A percentile compares a stretch with the other conserved stretches of the same genome.
Evolutionary conservation across 2,888 invertebrate genomes (phyloP).

Genomic region (Melieria crassipennis): DNA sequence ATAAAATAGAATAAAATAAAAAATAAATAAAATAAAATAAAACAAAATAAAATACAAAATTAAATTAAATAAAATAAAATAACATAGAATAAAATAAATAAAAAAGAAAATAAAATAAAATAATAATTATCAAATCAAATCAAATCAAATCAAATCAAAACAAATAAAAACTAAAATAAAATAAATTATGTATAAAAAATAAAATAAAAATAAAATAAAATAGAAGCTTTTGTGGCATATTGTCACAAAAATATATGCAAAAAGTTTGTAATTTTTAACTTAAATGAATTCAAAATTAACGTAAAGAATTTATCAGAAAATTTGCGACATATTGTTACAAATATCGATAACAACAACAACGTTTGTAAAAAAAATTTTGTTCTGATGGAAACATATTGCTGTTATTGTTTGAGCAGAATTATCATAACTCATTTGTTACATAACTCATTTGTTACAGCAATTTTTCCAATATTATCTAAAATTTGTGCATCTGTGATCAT

Average conservation of each 20-base stretch:
- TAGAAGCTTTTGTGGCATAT: background rate
- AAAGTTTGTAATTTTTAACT: conserved; percentile 18
- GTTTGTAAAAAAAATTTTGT: background rate
- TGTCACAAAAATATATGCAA: conserved; percentile 1
- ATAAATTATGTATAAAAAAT: background rate
- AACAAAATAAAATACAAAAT: too few species aligned
- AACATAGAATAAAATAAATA: too few species aligned
- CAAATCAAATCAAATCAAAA: too few species aligned
- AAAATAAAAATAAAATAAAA: background rate
- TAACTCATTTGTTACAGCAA: too few species aligned
- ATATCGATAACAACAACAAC: background rate
- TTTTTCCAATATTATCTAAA: too few species aligned
- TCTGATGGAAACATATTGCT: background rate
- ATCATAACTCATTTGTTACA: too few species aligned
- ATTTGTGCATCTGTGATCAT: too few species aligned
- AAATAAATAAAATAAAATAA: too few species aligned
- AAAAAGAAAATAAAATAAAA: background rate
- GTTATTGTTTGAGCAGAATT: too few species aligned
- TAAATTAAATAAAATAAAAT: too few species aligned
- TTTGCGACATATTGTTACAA: background rate
- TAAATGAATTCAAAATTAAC: conserved; percentile 14
- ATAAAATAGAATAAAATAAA: too few species aligned
- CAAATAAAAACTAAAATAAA: background rate
- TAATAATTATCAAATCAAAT: too few species aligned
- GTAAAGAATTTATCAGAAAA: background rate